These are phyloP conservation scores for Mus pahari DNA, from an alignment of 2,113 vertebrate genomes.

Conservation along the genomic window DNA sequence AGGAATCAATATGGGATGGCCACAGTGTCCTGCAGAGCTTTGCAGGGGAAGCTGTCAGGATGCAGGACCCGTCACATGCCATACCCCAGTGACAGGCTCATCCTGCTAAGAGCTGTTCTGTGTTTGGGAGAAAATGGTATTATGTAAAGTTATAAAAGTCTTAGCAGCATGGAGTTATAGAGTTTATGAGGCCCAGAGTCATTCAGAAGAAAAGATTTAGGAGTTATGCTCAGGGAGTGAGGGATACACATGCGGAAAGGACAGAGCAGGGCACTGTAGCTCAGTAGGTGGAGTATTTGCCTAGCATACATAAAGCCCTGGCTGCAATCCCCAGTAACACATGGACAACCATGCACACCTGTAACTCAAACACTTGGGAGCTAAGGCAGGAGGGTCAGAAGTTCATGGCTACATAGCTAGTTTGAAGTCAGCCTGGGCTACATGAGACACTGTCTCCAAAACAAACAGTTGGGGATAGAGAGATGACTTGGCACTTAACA, in stretches of 20 bases:
- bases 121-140: not conserved
- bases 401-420: not conserved
- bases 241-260: not conserved
- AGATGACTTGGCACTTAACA: not conserved
- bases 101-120: not conserved
- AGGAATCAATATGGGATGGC: not conserved
- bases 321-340: not conserved
- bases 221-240: not conserved
- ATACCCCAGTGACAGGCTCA: not conserved
- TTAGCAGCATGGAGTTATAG: slow-evolving; percentile 26
- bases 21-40: not conserved
- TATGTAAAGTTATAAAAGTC: not conserved
- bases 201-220: slow-evolving; percentile 21
- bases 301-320: not conserved
- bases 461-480: not conserved
- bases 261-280: not conserved
- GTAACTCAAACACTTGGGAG: not conserved
- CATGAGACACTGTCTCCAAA: not conserved
- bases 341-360: not conserved
- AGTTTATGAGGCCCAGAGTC: slow-evolving; percentile 43
- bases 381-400: not conserved
- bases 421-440: not conserved
- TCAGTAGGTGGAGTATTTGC: too few relatives aligned
- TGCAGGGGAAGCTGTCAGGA: not conserved
- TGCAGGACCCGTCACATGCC: not conserved